Percentiles rank a stretch among this genome's conserved stretches.
Conservation (phyloP, 2,797 vertebrate species). For the Denticeps clupeoides region DNA sequence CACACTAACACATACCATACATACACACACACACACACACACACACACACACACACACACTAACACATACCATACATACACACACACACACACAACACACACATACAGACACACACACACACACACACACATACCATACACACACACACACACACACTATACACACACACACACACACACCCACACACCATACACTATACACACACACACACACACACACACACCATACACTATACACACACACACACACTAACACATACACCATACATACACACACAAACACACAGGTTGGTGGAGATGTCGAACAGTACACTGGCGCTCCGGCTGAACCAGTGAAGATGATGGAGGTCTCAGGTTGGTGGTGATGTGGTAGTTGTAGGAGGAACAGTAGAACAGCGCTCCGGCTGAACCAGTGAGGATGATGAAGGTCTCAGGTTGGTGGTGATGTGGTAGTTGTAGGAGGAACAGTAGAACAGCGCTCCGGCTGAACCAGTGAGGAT, state of each 20-base stretch:
- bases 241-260: slow-evolving; percentile 6
- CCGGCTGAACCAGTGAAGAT: no score
- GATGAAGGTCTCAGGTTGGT: no score
- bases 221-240: background rate
- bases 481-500: no score
- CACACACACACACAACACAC: slow-evolving; percentile 13
- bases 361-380: no score
- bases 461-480: no score
- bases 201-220: background rate
- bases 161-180: slow-evolving; percentile 1
- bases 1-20: slow-evolving; percentile 3
- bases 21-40: slow-evolving; percentile 9
- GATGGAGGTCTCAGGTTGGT: no score
- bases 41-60: slow-evolving; percentile 5
- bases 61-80: background rate
- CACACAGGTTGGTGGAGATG: no score
- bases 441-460: no score
- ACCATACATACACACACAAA: background rate
- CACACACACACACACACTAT: background rate
- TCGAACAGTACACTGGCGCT: no score
- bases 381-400: no score
- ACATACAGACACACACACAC: slow-evolving; percentile 6
- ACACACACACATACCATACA: slow-evolving; percentile 3
- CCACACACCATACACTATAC: slow-evolving; percentile 2
- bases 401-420: no score